Evolutionary conservation across 2,797 vertebrate species (phyloP).

Genomic region (Chloroceryle amazona): DNA sequence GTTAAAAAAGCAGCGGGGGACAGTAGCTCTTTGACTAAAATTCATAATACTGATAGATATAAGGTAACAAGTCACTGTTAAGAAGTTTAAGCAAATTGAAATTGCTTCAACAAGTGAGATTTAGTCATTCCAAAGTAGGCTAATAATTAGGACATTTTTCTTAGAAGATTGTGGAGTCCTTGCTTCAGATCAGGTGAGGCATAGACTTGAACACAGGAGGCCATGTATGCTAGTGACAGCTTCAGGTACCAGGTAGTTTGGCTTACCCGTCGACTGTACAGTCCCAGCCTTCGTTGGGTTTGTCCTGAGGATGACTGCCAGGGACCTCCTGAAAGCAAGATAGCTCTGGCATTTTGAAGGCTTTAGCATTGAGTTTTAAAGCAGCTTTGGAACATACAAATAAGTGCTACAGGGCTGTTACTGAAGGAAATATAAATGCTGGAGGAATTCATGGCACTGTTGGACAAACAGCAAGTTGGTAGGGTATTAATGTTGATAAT

Average conservation of each 20-base stretch:
- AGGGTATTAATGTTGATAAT: neutral
- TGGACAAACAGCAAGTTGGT: neutral
- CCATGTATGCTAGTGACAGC: neutral
- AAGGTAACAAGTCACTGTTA: neutral
- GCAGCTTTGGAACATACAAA: neutral
- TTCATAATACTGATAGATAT: neutral
- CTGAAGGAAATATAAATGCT: neutral
- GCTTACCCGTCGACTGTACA: fast-evolving
- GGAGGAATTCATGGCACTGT: neutral
- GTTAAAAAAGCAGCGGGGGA: neutral
- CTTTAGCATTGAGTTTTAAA: neutral
- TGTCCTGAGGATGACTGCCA: neutral
- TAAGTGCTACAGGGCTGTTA: neutral
- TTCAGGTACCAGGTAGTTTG: neutral
- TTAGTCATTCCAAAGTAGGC: neutral
- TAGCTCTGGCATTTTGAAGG: neutral
- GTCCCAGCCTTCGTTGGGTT: neutral
- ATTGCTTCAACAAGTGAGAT: neutral
- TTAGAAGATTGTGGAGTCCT: neutral
- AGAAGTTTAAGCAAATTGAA: neutral
- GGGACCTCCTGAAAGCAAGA: neutral
- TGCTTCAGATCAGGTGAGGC: neutral
- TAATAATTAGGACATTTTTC: neutral
- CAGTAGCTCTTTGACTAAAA: neutral
- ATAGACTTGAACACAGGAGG: neutral